Conservation (phyloP, 2,888 invertebrate genomes). For the Oscheius sp. region DNA sequence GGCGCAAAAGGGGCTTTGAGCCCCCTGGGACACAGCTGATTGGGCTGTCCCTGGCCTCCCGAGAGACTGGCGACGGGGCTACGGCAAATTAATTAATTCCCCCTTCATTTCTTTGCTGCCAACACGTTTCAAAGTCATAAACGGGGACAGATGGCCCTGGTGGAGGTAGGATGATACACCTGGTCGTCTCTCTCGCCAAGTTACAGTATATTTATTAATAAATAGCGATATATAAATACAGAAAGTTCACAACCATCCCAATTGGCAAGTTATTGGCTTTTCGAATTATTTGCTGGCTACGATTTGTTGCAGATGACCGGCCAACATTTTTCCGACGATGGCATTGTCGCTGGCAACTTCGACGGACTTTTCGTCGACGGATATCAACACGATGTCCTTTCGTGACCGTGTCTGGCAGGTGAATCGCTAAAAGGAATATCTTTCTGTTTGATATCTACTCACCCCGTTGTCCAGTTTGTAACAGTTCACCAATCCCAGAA, state of each 20-base stretch:
- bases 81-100: constrained; percentile 37
- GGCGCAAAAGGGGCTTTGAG: constrained; percentile 7
- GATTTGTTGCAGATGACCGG: constrained; percentile 22
- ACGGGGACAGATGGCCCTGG: not conserved
- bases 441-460: not conserved
- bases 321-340: constrained; percentile 52
- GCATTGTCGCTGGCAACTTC: constrained; percentile 56
- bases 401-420: constrained; percentile 56
- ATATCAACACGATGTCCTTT: constrained; percentile 53
- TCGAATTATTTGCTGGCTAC: not conserved
- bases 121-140: constrained; percentile 6
- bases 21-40: constrained; percentile 31
- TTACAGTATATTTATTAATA: too few relatives aligned
- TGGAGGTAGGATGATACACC: too few relatives aligned
- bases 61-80: constrained; percentile 3
- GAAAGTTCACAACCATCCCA: not conserved
- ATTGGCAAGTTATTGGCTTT: not conserved
- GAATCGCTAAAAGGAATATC: constrained; percentile 36
- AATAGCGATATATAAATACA: too few relatives aligned
- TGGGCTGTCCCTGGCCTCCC: constrained; percentile 21
- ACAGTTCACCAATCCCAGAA: constrained; percentile 39
- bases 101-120: constrained; percentile 34
- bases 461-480: constrained; percentile 32
- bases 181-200: too few relatives aligned
- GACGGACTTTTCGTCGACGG: constrained; percentile 28